These are phyloP conservation scores for Uria aalge DNA, from an alignment of 2,113 vertebrate genomes.

Conservation along the genomic window DNA sequence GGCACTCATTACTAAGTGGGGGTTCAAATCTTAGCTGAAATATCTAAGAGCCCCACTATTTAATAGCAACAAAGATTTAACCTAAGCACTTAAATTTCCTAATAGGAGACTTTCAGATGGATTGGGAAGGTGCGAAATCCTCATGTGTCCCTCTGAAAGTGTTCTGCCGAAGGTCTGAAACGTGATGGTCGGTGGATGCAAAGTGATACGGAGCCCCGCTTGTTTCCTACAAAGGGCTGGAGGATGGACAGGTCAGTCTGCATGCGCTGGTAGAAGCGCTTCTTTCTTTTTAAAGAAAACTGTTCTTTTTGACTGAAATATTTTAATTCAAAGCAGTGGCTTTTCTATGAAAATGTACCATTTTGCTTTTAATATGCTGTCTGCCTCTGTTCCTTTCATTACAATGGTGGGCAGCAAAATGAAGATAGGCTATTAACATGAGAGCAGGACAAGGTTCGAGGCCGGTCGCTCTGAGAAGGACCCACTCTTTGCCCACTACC, in stretches of 20 bases:
- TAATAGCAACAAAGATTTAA: neutral
- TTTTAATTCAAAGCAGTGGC: neutral
- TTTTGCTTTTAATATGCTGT: neutral
- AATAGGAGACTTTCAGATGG: neutral
- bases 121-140: neutral
- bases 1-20: neutral
- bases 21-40: neutral
- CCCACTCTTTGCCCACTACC: fast-evolving
- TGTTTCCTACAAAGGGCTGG: neutral
- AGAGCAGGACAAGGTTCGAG: neutral
- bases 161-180: neutral
- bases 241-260: neutral
- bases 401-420: neutral
- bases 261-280: neutral
- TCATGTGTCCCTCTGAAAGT: neutral
- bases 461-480: neutral
- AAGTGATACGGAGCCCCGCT: neutral
- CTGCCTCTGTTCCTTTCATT: neutral
- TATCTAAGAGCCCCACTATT: neutral
- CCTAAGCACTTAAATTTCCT: neutral
- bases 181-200: neutral
- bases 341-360: neutral
- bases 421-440: neutral
- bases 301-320: neutral
- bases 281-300: neutral